These are phyloP conservation scores for Sciaenops ocellatus DNA, from an alignment of 2,797 vertebrate genomes.

Conservation along the genomic window DNA sequence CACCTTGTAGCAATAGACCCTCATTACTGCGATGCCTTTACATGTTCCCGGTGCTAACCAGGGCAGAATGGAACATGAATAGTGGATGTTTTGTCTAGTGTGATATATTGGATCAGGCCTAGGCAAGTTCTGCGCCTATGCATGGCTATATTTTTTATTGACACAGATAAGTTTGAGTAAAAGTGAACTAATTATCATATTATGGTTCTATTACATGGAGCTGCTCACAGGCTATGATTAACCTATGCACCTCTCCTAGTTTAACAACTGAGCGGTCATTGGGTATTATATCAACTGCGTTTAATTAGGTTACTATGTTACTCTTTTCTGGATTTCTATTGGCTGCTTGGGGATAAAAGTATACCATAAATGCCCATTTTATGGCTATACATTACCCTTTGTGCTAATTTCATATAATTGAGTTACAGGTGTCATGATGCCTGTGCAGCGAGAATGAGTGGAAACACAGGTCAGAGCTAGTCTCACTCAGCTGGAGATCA, in stretches of 20 bases:
- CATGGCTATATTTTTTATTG: conserved; percentile 77
- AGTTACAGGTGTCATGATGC: conserved; percentile 61
- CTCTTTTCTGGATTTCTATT: conserved; percentile 65
- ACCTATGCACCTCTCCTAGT: conserved; percentile 83
- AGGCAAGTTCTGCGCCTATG: conserved; percentile 30
- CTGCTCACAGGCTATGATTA: conserved; percentile 88
- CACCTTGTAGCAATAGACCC: conserved; percentile 61
- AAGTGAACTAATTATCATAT: conserved; percentile 83
- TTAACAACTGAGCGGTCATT: conserved; percentile 80
- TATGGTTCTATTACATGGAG: conserved; percentile 78
- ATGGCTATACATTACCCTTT: conserved; percentile 66
- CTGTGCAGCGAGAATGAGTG: conserved; percentile 19
- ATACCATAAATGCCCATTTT: conserved; percentile 68
- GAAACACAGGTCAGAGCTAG: conserved; percentile 37
- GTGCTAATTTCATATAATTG: conserved; percentile 71
- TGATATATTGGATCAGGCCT: conserved; percentile 58
- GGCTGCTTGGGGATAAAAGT: conserved; percentile 74
- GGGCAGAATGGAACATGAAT: conserved; percentile 40
- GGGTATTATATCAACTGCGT: conserved; percentile 79
- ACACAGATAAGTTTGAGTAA: conserved; percentile 84
- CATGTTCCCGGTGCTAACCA: conserved; percentile 44
- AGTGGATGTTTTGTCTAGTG: conserved; percentile 57
- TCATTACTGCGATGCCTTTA: conserved; percentile 49
- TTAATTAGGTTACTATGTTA: conserved; percentile 87
- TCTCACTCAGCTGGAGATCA: conserved; percentile 21